phyloP scores from a whole-genome alignment of 2,888 invertebrate species.

The Deroplatys truncata region DNA sequence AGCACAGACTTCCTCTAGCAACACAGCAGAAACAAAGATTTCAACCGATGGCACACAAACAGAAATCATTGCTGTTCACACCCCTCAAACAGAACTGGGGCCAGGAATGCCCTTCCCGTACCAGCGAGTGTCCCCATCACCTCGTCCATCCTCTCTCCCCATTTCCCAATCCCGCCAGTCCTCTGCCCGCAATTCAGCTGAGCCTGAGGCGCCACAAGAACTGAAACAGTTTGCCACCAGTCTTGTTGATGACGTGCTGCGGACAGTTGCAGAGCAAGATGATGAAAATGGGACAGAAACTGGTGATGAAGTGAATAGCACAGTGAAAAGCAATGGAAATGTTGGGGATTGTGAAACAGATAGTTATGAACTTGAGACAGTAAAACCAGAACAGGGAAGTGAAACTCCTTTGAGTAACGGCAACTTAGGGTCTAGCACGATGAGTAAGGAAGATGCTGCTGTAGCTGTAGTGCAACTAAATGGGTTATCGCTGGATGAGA shows the following conservation, averaged over 20 bases:
- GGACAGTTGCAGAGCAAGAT: constrained; percentile 40
- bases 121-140: constrained; percentile 6
- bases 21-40: constrained; percentile 36
- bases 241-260: constrained; percentile 45
- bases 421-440: neutral
- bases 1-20: constrained; percentile 32
- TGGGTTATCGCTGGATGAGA: constrained; percentile 13
- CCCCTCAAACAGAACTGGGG: constrained; percentile 53
- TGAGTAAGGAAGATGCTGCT: neutral
- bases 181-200: neutral
- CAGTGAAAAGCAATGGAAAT: neutral
- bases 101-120: constrained; percentile 24
- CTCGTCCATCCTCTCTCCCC: constrained; percentile 28
- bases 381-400: neutral
- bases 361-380: neutral
- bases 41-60: constrained; percentile 59
- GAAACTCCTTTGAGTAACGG: neutral
- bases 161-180: constrained; percentile 7
- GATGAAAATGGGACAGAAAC: neutral
- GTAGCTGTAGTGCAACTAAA: neutral
- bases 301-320: neutral
- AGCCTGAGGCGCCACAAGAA: constrained; percentile 54
- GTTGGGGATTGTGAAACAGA: neutral
- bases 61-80: constrained; percentile 72
- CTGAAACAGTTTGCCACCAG: constrained; percentile 44